Percentiles rank a stretch among this genome's conserved stretches.
These are phyloP conservation scores for Hirundo rustica DNA, from an alignment of 2,797 vertebrate genomes.

Conservation along the genomic window DNA sequence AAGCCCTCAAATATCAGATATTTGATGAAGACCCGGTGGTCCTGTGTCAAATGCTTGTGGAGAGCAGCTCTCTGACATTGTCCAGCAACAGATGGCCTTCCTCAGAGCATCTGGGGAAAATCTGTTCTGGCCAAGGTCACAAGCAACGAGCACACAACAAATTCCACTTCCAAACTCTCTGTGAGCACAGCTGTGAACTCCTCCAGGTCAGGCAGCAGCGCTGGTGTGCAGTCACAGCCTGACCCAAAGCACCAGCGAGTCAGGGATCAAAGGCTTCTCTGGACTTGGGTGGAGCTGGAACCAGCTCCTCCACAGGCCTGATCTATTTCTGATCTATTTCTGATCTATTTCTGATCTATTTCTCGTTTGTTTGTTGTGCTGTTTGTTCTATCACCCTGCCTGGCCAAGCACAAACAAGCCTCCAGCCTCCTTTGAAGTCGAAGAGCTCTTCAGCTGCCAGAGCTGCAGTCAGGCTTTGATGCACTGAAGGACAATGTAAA, in stretches of 20 bases:
- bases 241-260: background rate
- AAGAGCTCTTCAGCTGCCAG: background rate
- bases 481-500: background rate
- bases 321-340: background rate
- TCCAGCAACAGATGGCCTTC: background rate
- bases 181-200: background rate
- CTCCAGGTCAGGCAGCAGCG: background rate
- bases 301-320: background rate
- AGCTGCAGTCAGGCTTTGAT: background rate
- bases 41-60: background rate
- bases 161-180: background rate
- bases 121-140: background rate
- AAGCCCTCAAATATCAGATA: background rate
- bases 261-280: background rate
- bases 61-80: background rate
- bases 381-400: fast-evolving
- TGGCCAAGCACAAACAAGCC: background rate
- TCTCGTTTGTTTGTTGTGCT: background rate
- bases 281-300: background rate
- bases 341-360: background rate
- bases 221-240: background rate
- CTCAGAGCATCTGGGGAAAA: background rate
- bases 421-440: background rate
- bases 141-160: fast-evolving
- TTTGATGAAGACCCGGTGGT: background rate